Evolutionary conservation across 2,797 vertebrate species (phyloP).

Genomic region (Macroramphosus scolopax): DNA sequence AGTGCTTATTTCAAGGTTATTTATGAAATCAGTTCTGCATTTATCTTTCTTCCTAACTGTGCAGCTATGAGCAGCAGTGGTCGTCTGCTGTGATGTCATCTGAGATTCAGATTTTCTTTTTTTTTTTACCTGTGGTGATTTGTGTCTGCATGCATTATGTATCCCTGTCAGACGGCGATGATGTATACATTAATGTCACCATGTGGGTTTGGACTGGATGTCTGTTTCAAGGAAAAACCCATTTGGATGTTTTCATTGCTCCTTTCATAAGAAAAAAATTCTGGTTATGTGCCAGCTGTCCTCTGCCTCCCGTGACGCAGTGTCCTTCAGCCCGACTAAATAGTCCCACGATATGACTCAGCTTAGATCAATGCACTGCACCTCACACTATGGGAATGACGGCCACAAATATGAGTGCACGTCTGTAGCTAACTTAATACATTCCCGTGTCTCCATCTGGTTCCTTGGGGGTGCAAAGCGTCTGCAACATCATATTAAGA

Average conservation of each 20-base stretch:
- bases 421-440: constrained; percentile 12
- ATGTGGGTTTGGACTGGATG: background rate
- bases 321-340: constrained; percentile 66
- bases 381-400: constrained; percentile 6
- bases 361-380: constrained; percentile 39
- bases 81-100: no score
- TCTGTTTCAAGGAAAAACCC: constrained; percentile 27
- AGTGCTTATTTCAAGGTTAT: no score
- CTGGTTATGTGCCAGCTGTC: constrained; percentile 59
- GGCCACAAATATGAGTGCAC: constrained; percentile 20
- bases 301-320: constrained; percentile 59
- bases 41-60: no score
- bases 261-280: constrained; percentile 27
- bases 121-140: constrained; percentile 7
- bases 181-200: constrained; percentile 8
- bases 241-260: constrained; percentile 44
- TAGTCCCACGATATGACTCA: constrained; percentile 55
- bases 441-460: constrained; percentile 17
- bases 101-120: no score
- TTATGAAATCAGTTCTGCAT: no score
- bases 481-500: constrained; percentile 28
- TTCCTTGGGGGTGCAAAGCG: constrained; percentile 24
- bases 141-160: constrained; percentile 10
- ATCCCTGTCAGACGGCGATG: constrained; percentile 9
- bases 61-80: no score